phyloP scores from a whole-genome alignment of 2,797 vertebrate species.

The Myiotriccus ornatus region DNA sequence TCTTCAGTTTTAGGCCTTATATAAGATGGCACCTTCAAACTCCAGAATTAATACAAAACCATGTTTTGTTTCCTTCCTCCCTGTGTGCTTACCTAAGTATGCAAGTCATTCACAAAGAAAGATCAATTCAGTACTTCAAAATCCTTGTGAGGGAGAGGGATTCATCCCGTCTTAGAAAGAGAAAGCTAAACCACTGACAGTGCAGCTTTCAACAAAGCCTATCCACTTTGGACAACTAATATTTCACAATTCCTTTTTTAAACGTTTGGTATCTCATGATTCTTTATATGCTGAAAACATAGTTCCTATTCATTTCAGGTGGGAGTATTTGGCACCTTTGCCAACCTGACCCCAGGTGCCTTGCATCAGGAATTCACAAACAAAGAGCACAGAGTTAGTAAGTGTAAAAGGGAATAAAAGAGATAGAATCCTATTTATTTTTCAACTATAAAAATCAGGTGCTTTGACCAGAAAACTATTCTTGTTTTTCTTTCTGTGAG shows the following conservation, averaged over 20 bases:
- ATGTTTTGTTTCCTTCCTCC: background rate
- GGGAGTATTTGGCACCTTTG: conserved; percentile 32
- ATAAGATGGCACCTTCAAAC: background rate
- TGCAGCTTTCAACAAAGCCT: background rate
- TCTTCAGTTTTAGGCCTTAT: background rate
- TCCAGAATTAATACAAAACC: background rate
- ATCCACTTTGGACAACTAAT: background rate
- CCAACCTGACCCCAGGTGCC: conserved; percentile 35
- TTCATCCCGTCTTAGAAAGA: background rate
- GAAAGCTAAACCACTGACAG: background rate
- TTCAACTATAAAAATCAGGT: background rate
- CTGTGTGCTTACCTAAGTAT: background rate
- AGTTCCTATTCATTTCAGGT: conserved; percentile 16
- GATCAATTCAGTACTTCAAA: background rate
- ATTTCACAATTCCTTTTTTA: background rate
- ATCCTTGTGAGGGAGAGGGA: background rate
- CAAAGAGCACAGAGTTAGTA: conserved; percentile 20
- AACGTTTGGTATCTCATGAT: background rate
- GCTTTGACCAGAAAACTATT: background rate
- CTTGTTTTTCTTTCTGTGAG: background rate
- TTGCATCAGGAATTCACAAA: conserved; percentile 42
- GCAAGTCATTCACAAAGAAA: background rate
- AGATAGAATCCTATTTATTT: background rate
- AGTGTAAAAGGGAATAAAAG: conserved; percentile 10
- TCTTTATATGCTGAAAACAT: conserved; percentile 15